These are phyloP conservation scores for Metridium senile DNA, from an alignment of 92 coral and sea anemone genomes.

Conservation along the genomic window DNA sequence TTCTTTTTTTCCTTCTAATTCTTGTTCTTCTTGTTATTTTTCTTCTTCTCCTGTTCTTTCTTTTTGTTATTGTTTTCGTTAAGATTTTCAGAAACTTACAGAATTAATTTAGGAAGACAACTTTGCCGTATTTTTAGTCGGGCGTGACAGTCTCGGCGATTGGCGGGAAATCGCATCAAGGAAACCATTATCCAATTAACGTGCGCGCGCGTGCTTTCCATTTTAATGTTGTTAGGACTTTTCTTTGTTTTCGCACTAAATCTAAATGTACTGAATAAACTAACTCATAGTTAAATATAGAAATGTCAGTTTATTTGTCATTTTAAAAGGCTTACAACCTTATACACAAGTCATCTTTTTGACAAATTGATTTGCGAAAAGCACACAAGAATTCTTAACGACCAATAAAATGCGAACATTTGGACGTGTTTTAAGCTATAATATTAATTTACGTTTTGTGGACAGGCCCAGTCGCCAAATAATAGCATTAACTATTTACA, in stretches of 20 bases:
- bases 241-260: background rate
- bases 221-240: too few relatives aligned
- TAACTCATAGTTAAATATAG: background rate
- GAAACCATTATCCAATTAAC: background rate
- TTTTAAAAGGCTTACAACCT: constrained; percentile 4
- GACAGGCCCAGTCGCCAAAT: background rate
- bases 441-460: background rate
- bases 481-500: background rate
- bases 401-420: background rate
- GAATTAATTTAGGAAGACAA: too few relatives aligned
- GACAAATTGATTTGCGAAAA: background rate
- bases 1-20: too few relatives aligned
- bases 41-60: too few relatives aligned
- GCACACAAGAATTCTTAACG: background rate
- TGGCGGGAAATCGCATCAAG: background rate
- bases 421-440: background rate
- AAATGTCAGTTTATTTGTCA: background rate
- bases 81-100: too few relatives aligned
- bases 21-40: too few relatives aligned
- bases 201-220: too few relatives aligned
- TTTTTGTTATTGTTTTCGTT: too few relatives aligned
- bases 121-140: too few relatives aligned
- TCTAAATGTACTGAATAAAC: background rate
- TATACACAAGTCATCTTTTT: background rate
- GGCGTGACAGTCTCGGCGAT: too few relatives aligned